A percentile compares a stretch with the other conserved stretches of the same genome.
Evolutionary conservation across 1,140 invertebrate genomes (phyloP).

Genomic region (Drosophila albomicans): DNA sequence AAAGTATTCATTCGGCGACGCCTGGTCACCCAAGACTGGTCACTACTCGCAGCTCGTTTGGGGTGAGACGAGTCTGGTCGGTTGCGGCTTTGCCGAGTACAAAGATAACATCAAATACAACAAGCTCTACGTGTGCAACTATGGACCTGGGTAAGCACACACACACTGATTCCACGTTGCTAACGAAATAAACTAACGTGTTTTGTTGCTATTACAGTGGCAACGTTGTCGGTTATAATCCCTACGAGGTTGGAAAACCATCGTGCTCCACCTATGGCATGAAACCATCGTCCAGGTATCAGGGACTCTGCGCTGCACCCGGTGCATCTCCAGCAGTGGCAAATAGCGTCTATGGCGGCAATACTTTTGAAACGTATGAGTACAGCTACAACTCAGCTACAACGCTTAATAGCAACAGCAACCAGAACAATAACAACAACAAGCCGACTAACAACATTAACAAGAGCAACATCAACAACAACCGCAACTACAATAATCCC

Average conservation of each 20-base stretch:
- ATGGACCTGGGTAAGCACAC: constrained; percentile 90
- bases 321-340: constrained; percentile 42
- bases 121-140: constrained; percentile 94
- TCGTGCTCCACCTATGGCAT: constrained; percentile 90
- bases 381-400: constrained; percentile 61
- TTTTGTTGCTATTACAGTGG: constrained; percentile 86
- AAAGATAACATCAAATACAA: constrained; percentile 90
- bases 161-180: constrained; percentile 7
- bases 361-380: constrained; percentile 84
- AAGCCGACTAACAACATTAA: constrained; percentile 77
- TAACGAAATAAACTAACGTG: neutral
- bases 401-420: constrained; percentile 50
- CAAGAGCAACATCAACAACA: constrained; percentile 57
- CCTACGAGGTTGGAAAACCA: constrained; percentile 91
- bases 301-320: constrained; percentile 88
- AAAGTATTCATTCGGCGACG: constrained; percentile 88
- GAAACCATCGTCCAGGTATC: constrained; percentile 89
- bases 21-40: constrained; percentile 89
- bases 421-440: constrained; percentile 57
- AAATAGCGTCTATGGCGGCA: constrained; percentile 66
- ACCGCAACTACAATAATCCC: constrained; percentile 61
- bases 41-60: constrained; percentile 94
- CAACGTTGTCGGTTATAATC: constrained; percentile 90
- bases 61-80: constrained; percentile 91
- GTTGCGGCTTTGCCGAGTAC: constrained; percentile 93